Conservation (phyloP, 2,797 vertebrate genomes). For the Chrysocyon brachyurus region DNA sequence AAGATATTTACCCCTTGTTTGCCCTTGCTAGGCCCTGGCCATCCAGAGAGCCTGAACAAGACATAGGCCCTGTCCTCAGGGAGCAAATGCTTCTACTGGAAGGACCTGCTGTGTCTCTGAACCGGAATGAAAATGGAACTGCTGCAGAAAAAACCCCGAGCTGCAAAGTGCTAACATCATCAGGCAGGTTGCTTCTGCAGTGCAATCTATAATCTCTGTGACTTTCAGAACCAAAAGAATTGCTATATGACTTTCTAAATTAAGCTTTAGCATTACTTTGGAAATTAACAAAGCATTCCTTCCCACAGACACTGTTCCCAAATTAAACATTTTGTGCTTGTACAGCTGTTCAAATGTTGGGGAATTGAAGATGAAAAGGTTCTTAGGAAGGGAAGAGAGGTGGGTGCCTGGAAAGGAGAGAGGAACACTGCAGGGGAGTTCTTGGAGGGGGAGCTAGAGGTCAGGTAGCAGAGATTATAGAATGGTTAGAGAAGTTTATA, state of each 20-base stretch:
- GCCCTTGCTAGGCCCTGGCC: background rate
- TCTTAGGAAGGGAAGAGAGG: conserved; percentile 14
- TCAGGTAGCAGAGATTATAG: background rate
- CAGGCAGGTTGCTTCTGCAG: conserved; percentile 65
- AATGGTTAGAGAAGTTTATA: background rate
- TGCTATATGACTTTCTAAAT: conserved; percentile 71
- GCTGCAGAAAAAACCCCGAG: conserved; percentile 30
- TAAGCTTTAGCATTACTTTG: conserved; percentile 72
- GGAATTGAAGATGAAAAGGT: conserved; percentile 27
- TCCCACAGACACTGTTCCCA: conserved; percentile 67
- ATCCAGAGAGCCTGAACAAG: background rate
- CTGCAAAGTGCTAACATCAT: conserved; percentile 42
- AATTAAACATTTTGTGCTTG: conserved; percentile 62
- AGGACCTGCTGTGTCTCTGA: background rate
- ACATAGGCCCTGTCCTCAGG: background rate
- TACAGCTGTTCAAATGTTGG: conserved; percentile 58
- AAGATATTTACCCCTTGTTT: background rate
- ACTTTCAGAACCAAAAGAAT: conserved; percentile 53
- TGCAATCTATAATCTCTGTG: conserved; percentile 16
- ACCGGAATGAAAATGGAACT: conserved; percentile 14
- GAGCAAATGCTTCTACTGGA: background rate
- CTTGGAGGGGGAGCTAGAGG: no score
- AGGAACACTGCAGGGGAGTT: background rate
- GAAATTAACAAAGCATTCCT: conserved; percentile 77
- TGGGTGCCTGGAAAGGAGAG: background rate